Base-by-base conservation (phyloP, 2,113 vertebrate species). In the Dasyurus viverrinus region DNA sequence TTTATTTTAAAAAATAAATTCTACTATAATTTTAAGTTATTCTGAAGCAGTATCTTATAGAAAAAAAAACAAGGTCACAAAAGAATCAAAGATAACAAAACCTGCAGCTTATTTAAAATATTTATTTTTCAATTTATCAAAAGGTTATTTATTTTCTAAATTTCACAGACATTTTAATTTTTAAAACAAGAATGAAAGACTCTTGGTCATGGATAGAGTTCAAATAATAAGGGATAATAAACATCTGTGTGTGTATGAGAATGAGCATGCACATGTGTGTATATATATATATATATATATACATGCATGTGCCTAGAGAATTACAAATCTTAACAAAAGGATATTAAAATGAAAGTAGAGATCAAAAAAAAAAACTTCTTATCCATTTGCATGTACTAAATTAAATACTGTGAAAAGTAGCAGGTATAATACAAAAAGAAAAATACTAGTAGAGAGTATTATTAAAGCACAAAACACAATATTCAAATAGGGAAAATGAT, bases 81-180 rank as follows among this genome's bases (percentile, higher is more conserved):
- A 94, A 97, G 95, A 98, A 97, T 92, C 95, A 96, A 96, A 98
- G 96, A 92, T 97, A 95, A 98, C 97, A 98, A 97, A 97, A 68
- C 94, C 94, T 89, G 95, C 55, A 53, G 94, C 93, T 42, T 84
- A 84, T 84, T 84, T 22, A 84, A 42, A 84, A 92, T 97, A 93
- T 97, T 84, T 68, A 94, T 91, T 96, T 96, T 97, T 97, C 97
- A 96, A 96, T 96, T 96, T 97, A 55, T 97, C 97, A 89, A 95
- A 97, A 97, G 97, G 46, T 25, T 76, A 76, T n/a, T 60, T 76
- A 36, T 89, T 30, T 8, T 92, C 97, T 97, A 98, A 95, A 96
- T 76, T 89, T 96, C 97, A 90, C 93, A 53, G 46, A 95, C 91
- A 93, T 90, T 95, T 97, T 93, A 93, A 96, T 97, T 95, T 97